Conservation (phyloP, 2,888 invertebrate genomes). For the Choreutis nemorana region DNA sequence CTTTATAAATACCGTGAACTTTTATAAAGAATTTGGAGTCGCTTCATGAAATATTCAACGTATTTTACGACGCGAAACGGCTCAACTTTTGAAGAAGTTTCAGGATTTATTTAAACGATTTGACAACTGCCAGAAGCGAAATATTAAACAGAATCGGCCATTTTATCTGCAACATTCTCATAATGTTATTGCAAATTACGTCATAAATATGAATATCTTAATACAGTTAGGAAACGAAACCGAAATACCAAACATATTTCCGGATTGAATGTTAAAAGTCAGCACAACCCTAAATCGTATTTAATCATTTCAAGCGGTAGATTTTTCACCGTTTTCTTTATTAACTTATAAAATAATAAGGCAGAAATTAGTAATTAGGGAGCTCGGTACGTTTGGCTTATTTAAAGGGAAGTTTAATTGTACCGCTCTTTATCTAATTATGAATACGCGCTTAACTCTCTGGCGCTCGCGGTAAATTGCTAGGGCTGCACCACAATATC, state of each 20-base stretch:
- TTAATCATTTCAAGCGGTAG: no score
- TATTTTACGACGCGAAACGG: conserved; percentile 32
- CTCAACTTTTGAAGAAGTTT: conserved; percentile 28
- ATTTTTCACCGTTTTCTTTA: no score
- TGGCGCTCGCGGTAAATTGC: conserved; percentile 18
- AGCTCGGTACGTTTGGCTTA: conserved; percentile 49
- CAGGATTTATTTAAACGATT: conserved; percentile 33
- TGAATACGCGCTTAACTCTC: conserved; percentile 48
- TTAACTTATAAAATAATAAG: conserved; percentile 55
- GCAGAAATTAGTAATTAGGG: conserved; percentile 53
- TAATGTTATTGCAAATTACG: no score
- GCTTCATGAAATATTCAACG: conserved; percentile 26
- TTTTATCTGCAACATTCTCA: no score
- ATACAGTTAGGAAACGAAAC: no score
- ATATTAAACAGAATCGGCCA: conserved; percentile 6
- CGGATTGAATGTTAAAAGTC: no score
- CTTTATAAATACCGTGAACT: conserved; percentile 7
- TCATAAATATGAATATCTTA: no score
- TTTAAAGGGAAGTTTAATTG: conserved; percentile 64
- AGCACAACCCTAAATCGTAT: no score
- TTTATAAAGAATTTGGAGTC: conserved; percentile 12
- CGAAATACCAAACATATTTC: no score
- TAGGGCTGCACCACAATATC: conserved; percentile 7
- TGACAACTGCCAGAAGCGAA: conserved; percentile 24
- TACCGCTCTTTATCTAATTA: conserved; percentile 60